A percentile compares a stretch with the other conserved stretches of the same genome.
Evolutionary conservation across 2,113 vertebrate species (phyloP).

Genomic region (Dromiciops gliroides): DNA sequence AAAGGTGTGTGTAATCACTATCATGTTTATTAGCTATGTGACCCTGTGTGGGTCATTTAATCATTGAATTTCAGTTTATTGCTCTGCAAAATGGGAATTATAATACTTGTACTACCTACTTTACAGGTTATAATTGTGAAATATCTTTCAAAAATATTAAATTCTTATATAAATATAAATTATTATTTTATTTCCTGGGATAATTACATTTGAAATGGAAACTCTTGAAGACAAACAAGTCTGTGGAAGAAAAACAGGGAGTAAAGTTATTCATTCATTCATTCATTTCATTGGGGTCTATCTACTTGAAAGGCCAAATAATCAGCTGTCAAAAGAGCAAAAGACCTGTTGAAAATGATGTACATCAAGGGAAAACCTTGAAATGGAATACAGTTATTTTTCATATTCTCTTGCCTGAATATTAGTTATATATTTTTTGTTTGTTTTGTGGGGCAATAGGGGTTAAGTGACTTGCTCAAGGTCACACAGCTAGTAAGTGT

Average conservation of each 20-base stretch:
- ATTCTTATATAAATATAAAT: not conserved
- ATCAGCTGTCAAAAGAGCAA: too few species aligned
- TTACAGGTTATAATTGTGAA: not conserved
- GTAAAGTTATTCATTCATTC: conserved; percentile 21
- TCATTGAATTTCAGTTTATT: not conserved
- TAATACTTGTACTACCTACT: not conserved
- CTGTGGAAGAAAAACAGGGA: not conserved
- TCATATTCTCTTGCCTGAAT: too few species aligned
- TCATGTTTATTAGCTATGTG: not conserved
- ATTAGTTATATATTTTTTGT: too few species aligned
- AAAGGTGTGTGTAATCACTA: not conserved
- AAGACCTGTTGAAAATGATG: too few species aligned
- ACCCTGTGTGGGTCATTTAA: not conserved
- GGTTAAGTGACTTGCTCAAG: too few species aligned
- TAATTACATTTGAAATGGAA: not conserved
- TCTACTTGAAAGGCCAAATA: too few species aligned
- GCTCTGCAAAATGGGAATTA: not conserved
- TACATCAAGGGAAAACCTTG: too few species aligned
- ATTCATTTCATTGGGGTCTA: not conserved
- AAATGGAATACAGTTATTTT: too few species aligned
- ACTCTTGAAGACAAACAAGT: not conserved
- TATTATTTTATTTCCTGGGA: not conserved
- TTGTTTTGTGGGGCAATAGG: too few species aligned
- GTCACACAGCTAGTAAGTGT: too few species aligned
- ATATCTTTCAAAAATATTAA: not conserved